These are phyloP conservation scores for Cetonia aurata DNA, from an alignment of 2,888 invertebrate species.

Conservation along the genomic window DNA sequence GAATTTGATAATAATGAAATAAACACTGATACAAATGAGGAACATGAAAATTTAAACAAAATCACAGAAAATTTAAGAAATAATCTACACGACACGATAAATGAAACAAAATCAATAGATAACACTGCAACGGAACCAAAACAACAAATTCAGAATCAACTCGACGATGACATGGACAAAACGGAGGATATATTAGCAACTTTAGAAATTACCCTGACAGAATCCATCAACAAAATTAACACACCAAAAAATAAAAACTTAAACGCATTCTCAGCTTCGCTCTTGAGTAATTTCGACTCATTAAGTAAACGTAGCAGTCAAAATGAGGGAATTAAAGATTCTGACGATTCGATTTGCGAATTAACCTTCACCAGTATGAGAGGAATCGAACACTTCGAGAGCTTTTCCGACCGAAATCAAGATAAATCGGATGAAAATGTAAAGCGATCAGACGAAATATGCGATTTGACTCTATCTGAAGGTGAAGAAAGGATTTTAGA, in stretches of 20 bases:
- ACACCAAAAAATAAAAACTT: slow-evolving; percentile 26
- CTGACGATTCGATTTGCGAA: slow-evolving; percentile 28
- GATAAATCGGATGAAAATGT: slow-evolving; percentile 1
- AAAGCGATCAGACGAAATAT: too few relatives aligned
- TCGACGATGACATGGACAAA: neutral
- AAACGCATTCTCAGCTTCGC: slow-evolving; percentile 44
- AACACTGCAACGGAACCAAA: too few relatives aligned
- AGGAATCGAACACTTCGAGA: slow-evolving; percentile 57
- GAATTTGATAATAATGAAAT: too few relatives aligned
- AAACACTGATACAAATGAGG: too few relatives aligned
- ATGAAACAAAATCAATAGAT: too few relatives aligned
- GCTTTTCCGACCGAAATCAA: slow-evolving; percentile 50
- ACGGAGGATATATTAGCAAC: slow-evolving; percentile 16
- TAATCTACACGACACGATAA: too few relatives aligned
- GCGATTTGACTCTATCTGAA: too few relatives aligned
- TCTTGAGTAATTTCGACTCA: slow-evolving; percentile 41
- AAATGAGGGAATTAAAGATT: neutral
- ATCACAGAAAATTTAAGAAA: too few relatives aligned
- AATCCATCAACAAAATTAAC: neutral
- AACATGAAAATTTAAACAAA: too few relatives aligned
- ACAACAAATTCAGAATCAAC: too few relatives aligned
- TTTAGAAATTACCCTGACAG: slow-evolving; percentile 23
- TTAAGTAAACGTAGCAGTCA: slow-evolving; percentile 2
- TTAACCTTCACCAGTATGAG: slow-evolving; percentile 47
- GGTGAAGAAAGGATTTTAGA: too few relatives aligned